Base-by-base conservation (phyloP, 1,140 invertebrate genomes). In the Pseudobourletiella spinata region DNA sequence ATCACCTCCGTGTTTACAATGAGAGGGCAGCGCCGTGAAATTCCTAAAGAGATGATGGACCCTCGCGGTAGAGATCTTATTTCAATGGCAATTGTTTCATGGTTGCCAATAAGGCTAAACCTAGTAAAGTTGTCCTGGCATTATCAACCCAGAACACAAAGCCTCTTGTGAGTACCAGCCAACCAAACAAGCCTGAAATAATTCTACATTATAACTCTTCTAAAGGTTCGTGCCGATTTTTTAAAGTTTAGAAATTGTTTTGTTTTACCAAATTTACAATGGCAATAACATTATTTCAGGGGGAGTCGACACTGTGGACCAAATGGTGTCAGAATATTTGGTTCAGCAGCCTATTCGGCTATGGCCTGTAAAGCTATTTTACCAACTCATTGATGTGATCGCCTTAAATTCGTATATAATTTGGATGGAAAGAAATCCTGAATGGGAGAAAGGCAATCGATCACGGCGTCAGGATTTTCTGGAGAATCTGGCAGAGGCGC, bases 151-250 rank as follows among this genome's bases (percentile, higher is more conserved):
- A 39, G 32, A 8, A 39, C n/a, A n/a, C 8, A 11, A n/a, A 8
- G 8, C 32, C 32, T 11, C 8, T 39, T 8, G 32, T 39, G n/a
- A 8, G 29, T 16, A 14, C 24, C 11, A 22, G 16, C 22, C n/a
- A 26, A 24, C n/a, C 8, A 8, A n/a, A 68, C 26, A 76, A 76
- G 65, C 74, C 76, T 28, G 68, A 76, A 22, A 75, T 79, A 30
- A 71, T 78, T 42, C 29, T 62, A 4, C 70, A 70, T 48, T 79
- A 79, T 66, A 76, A 76, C 66, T 57, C 60, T 35, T 74, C 73
- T 3, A 80, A 80, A 73, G 73, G 74, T 28, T 76, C 71, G 64
- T 4, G 57, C 78, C 16, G 75, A 11, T 11, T 6, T n/a, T 6
- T 20, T 11, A 11, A 6, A 18, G 18, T 6, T 6, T n/a, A n/a